These are phyloP conservation scores for Oscarella lobularis DNA, from an alignment of 37 sponge, comb jelly and placozoan species.

Conservation along the genomic window DNA sequence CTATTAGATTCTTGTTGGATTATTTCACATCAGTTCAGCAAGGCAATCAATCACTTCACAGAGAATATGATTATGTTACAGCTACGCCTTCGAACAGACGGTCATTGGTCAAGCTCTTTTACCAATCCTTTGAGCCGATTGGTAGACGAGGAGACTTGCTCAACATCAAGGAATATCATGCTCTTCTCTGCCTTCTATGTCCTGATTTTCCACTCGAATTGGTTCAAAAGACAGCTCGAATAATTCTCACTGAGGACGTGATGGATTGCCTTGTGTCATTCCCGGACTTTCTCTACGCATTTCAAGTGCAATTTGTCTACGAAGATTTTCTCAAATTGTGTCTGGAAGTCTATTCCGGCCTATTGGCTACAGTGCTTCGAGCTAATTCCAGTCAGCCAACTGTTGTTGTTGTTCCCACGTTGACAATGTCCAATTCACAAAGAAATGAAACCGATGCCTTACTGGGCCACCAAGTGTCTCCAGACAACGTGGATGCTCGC, in stretches of 20 bases:
- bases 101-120: constrained; percentile 17
- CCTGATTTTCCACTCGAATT: constrained; percentile 17
- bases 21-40: too few species aligned
- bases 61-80: constrained; percentile 5
- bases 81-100: constrained; percentile 17
- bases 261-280: constrained; percentile 20
- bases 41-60: too few species aligned
- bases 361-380: too few species aligned
- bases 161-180: constrained; percentile 21
- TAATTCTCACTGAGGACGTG: constrained; percentile 17
- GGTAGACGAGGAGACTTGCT: constrained; percentile 20
- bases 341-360: constrained; percentile 12
- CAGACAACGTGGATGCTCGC: too few species aligned
- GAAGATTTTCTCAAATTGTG: constrained; percentile 16
- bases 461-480: too few species aligned
- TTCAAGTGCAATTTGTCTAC: constrained; percentile 20
- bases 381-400: too few species aligned
- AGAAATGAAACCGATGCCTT: too few species aligned
- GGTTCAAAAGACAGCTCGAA: constrained; percentile 15
- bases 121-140: constrained; percentile 6
- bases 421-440: too few species aligned
- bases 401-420: too few species aligned
- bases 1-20: too few species aligned
- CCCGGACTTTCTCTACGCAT: constrained; percentile 22
- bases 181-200: constrained; percentile 18